Conservation (phyloP, 1,140 invertebrate genomes). For the Drosophila mojavensis region DNA sequence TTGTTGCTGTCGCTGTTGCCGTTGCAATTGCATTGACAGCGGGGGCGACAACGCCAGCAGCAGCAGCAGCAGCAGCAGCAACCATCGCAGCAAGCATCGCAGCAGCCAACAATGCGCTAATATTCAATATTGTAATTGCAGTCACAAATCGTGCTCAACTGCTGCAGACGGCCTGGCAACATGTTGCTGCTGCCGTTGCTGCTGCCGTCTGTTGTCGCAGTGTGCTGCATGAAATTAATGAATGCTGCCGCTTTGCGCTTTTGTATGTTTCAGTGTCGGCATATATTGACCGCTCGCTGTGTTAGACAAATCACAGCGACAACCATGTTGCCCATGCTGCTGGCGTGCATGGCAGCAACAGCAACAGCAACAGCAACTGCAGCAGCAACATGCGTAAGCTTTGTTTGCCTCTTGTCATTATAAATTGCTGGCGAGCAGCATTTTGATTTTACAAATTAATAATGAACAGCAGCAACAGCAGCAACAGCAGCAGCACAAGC, state of each 20-base stretch:
- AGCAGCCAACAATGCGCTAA: conserved; percentile 76
- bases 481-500: conserved; percentile 2
- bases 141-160: conserved; percentile 73
- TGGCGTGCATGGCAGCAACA: conserved; percentile 47
- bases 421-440: conserved; percentile 67
- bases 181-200: conserved; percentile 37
- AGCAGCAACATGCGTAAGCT: conserved; percentile 66
- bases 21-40: conserved; percentile 58
- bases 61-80: conserved; percentile 37
- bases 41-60: conserved; percentile 55
- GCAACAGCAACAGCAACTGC: conserved; percentile 8
- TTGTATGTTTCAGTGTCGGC: conserved; percentile 57
- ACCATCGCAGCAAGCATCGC: conserved; percentile 39
- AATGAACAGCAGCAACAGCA: conserved; percentile 45
- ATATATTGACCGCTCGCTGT: conserved; percentile 78
- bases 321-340: conserved; percentile 44
- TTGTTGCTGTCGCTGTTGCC: conserved; percentile 33
- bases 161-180: conserved; percentile 42
- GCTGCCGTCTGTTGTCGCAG: conserved; percentile 42
- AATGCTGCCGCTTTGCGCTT: conserved; percentile 63
- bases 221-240: conserved; percentile 73
- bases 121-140: conserved; percentile 83
- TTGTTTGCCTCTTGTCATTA: conserved; percentile 64
- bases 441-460: conserved; percentile 84
- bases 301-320: conserved; percentile 79